Evolutionary conservation across 2,888 invertebrate genomes (phyloP).

Genomic region (Parnassius smintheus): DNA sequence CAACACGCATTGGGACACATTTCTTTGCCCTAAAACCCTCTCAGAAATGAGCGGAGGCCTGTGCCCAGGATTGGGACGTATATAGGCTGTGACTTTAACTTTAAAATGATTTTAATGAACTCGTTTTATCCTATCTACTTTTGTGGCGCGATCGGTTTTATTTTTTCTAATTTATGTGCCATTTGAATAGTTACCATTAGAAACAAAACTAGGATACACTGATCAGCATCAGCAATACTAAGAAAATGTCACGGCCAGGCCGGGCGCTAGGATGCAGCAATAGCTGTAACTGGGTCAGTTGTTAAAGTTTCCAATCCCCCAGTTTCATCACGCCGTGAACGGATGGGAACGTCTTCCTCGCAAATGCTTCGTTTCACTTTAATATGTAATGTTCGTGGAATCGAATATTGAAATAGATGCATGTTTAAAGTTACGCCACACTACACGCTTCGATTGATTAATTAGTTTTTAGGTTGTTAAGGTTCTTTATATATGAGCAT

Average conservation of each 20-base stretch:
- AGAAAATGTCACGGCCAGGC: slow-evolving; percentile 8
- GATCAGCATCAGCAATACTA: slow-evolving; percentile 7
- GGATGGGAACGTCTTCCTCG: slow-evolving; percentile 32
- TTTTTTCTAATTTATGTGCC: too few relatives aligned
- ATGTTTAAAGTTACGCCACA: slow-evolving; percentile 1
- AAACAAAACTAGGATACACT: not conserved
- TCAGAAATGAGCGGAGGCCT: too few relatives aligned
- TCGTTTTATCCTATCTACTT: too few relatives aligned
- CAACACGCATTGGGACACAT: too few relatives aligned
- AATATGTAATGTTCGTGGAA: slow-evolving; percentile 14
- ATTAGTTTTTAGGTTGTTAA: not conserved
- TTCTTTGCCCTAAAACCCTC: too few relatives aligned
- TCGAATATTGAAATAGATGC: not conserved
- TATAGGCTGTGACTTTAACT: too few relatives aligned
- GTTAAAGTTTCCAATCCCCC: slow-evolving; percentile 21
- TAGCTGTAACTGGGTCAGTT: slow-evolving; percentile 20
- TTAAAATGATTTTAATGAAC: too few relatives aligned
- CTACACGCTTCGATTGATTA: not conserved
- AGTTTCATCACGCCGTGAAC: slow-evolving; percentile 28
- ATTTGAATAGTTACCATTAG: too few relatives aligned
- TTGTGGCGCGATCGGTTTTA: too few relatives aligned
- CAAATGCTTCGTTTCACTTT: slow-evolving; percentile 34
- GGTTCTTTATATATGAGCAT: not conserved
- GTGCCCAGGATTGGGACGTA: too few relatives aligned
- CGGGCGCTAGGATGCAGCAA: slow-evolving; percentile 15